A percentile compares a stretch with the other conserved stretches of the same genome.
phyloP scores from a whole-genome alignment of 2,797 vertebrate species.

The Phalanger gymnotis region DNA sequence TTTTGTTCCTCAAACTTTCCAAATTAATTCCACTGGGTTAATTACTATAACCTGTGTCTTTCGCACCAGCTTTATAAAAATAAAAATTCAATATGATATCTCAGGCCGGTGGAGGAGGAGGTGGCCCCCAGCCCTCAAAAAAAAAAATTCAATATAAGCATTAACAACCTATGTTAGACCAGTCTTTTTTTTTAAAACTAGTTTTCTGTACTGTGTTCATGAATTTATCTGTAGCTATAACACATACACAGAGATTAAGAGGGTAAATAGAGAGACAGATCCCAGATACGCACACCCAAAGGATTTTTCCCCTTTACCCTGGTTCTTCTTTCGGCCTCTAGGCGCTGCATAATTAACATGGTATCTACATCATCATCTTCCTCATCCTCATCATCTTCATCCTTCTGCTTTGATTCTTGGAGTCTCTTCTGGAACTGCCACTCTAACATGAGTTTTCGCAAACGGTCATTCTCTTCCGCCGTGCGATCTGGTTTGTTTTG shows the following conservation, averaged over 20 bases:
- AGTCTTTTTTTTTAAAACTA: neutral
- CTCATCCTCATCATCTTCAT: conserved; percentile 97
- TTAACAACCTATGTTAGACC: neutral
- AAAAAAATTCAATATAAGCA: neutral
- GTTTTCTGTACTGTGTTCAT: neutral
- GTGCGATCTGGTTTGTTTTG: conserved; percentile 93
- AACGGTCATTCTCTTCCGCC: conserved; percentile 94
- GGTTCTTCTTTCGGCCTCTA: conserved; percentile 97
- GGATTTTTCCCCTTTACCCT: conserved; percentile 90
- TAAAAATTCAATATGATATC: neutral
- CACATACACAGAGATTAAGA: conserved; percentile 8
- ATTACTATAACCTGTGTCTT: neutral
- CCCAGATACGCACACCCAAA: conserved; percentile 60
- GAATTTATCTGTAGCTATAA: neutral
- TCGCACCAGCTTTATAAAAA: neutral
- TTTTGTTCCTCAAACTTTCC: neutral
- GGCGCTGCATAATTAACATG: conserved; percentile 96
- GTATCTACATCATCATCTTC: conserved; percentile 96
- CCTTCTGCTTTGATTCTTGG: conserved; percentile 97
- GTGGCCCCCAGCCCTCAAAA: too few relatives aligned
- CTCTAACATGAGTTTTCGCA: conserved; percentile 98
- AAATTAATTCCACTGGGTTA: neutral
- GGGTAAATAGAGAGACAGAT: neutral
- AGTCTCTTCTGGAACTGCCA: conserved; percentile 99
- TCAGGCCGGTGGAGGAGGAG: too few relatives aligned